Evolutionary conservation across 2,113 vertebrate species (phyloP), one percentile per base, ranked within the genome.

Genomic region (Gila orcuttii): DNA sequence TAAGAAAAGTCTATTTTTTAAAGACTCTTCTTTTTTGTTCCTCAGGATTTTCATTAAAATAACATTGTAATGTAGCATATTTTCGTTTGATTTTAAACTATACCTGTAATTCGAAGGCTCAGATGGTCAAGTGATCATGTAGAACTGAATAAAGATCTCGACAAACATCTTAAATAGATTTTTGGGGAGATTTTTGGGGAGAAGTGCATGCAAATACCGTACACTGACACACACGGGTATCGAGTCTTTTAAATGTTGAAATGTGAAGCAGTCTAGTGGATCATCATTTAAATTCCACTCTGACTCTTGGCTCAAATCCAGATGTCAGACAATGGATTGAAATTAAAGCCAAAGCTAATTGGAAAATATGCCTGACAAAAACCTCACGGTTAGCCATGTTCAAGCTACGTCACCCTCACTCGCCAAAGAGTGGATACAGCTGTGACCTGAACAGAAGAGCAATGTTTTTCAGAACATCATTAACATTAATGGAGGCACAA

Each of bases 261-360:
- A 77, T 25, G 6, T 62, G 55, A 79, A 87, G 71, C 62, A n/a
- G 71, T 52, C n/a, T 77, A 45, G 82, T 76, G 82, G 76, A 80
- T 82, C 73, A 84, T 85, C 47, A 74, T 89, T 85, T 89, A 93
- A 94, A 94, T 91, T 91, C 92, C 89, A 89, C 79, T 89, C 52
- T 25, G 76, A 89, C 78, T 88, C 68, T 87, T 86, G 85, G 89
- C 91, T 91, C 87, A 86, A 90, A 89, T 92, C 91, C 90, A 88
- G 79, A 88, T 86, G 77, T 85, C 25, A 90, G 69, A 89, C 89
- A 88, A 62, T 33, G 85, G 86, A 93, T 93, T 90, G 89, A 92
- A 92, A 92, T 62, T 81, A 64, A 89, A 78, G 79, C 83, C 83
- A 87, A 87, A 90, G 92, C 91, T 93, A 92, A 93, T 93, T 86